These are phyloP conservation scores for Heterodera filipjevi DNA, from an alignment of 2,888 invertebrate genomes.

Conservation along the genomic window DNA sequence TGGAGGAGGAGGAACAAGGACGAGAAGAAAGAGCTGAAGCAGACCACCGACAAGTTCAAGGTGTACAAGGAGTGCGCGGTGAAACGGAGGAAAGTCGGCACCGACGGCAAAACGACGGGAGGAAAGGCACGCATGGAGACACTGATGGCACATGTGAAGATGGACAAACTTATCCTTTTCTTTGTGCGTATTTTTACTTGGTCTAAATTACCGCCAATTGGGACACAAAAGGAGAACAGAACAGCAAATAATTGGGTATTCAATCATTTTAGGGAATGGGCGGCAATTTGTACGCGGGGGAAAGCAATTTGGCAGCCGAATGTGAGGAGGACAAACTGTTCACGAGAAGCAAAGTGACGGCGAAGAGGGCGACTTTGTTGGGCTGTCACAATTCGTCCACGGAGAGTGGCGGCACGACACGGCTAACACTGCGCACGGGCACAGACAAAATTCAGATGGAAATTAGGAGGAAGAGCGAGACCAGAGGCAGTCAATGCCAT, in stretches of 20 bases:
- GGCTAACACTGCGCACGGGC: not conserved
- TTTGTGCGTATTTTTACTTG: not conserved
- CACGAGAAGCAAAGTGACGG: not conserved
- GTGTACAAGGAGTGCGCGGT: constrained; percentile 10
- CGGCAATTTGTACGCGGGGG: constrained; percentile 10
- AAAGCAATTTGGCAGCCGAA: not conserved
- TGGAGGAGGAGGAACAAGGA: not conserved
- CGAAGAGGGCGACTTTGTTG: not conserved
- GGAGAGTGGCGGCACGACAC: not conserved
- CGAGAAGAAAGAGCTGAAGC: not conserved
- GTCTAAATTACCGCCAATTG: too few species aligned
- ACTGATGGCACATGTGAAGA: not conserved
- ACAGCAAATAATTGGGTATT: too few species aligned
- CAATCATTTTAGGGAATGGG: constrained; percentile 14
- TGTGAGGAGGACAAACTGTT: constrained; percentile 15
- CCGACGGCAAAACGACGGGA: not conserved
- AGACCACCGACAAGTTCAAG: not conserved
- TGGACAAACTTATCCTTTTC: not conserved
- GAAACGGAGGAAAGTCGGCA: not conserved
- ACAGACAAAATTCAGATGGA: not conserved
- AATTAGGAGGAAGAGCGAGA: not conserved
- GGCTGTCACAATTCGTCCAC: not conserved
- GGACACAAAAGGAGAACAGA: too few species aligned
- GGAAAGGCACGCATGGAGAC: constrained; percentile 1
- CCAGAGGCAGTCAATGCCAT: not conserved